Base-by-base conservation (phyloP, 2,888 invertebrate genomes). In the Lypha dubia region DNA sequence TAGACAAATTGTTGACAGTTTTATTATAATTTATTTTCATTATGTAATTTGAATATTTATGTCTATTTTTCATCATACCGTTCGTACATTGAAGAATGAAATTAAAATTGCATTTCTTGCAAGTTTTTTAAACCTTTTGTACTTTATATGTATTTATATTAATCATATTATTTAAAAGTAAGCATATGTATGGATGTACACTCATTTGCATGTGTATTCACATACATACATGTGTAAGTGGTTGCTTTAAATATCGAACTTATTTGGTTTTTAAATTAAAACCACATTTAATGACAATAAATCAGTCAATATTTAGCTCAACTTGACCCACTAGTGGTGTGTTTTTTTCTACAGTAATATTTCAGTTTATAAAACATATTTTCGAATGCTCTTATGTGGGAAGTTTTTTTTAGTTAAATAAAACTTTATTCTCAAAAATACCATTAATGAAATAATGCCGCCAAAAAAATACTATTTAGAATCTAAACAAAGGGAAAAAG, bases 1-100 rank as follows among this genome's bases (percentile, higher is more conserved):
- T 76, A 76, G 76, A 80, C 84, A 84, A 84, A 80, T 84, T 80
- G 71, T 67, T 80, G 75, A 76, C 79, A 84, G 63, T 80, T 68
- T 84, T 80, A 84, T 84, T 79, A 44, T 53, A 73, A 84, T 84
- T 84, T 80, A 75, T 84, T 62, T 62, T 41, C 74, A 63, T 83
- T 79, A 73, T 73, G 67, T 73, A 60, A 77, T 67, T 77, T 76
- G 56, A 63, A 75, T 70, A 81, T 70, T 41, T 80, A 67, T 62
- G 24, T 82, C 7, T 13, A 41, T 24, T 60, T 32, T 17, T 49
- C 8, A 65, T 49, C 13, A 35, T 17, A 22, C 22, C 41, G 15
- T 41, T 17, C 22, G 15, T 11, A 62, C 9, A 17, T 28, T 28
- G 15, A 22, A 22, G 53, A 58, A 38, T 58, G 11, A 60, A 51